phyloP scores from a whole-genome alignment of 2,888 invertebrate species.

The Eupithecia subumbrata region DNA sequence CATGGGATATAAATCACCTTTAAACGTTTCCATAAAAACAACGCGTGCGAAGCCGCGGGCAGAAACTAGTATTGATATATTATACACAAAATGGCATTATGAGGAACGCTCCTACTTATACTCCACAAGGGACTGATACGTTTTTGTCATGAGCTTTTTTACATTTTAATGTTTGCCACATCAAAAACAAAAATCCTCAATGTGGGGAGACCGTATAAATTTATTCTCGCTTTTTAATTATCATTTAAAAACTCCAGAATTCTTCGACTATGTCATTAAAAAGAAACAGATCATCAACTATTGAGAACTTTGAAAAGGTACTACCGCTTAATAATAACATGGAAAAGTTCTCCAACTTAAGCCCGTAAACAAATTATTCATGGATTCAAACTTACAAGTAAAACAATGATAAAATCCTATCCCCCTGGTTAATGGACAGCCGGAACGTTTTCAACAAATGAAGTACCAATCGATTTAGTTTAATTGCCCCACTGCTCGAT shows the following conservation, averaged over 20 bases:
- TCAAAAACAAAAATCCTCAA: background rate
- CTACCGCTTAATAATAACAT: background rate
- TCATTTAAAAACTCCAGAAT: background rate
- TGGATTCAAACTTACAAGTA: slow-evolving; percentile 18
- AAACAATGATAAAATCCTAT: slow-evolving; percentile 32
- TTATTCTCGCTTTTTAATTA: background rate
- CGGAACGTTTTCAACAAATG: slow-evolving; percentile 39
- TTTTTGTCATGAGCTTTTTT: background rate
- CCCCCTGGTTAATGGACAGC: slow-evolving; percentile 29
- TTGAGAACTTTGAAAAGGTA: background rate
- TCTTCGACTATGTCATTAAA: background rate
- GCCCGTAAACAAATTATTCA: slow-evolving; percentile 8
- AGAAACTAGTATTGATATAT: too few relatives aligned
- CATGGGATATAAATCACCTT: too few relatives aligned
- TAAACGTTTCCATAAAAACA: too few relatives aligned
- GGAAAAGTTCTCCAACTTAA: background rate
- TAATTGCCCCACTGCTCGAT: slow-evolving; percentile 41
- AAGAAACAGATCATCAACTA: background rate
- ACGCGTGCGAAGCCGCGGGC: too few relatives aligned
- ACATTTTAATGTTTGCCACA: background rate
- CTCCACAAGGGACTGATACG: background rate
- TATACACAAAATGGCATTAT: too few relatives aligned
- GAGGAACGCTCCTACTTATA: too few relatives aligned
- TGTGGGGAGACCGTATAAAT: background rate
- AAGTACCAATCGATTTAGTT: slow-evolving; percentile 44